phyloP scores from a whole-genome alignment of 1,140 invertebrate species.

The Euglossa dilemma region DNA sequence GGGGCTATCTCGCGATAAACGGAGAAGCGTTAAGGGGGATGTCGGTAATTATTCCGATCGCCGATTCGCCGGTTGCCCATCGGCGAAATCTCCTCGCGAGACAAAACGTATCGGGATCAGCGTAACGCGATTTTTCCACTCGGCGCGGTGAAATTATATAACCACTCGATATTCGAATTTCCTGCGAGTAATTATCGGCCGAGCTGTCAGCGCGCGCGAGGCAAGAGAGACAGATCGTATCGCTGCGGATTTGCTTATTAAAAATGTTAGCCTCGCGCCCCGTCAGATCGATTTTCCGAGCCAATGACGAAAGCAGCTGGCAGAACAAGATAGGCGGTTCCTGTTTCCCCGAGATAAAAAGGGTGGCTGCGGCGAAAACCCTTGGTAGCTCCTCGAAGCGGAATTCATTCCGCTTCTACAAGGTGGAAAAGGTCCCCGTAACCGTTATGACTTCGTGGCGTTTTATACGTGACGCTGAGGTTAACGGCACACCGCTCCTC shows the following conservation, averaged over 20 bases:
- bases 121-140: not conserved
- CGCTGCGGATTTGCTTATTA: constrained; percentile 13
- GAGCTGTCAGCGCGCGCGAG: too few relatives aligned
- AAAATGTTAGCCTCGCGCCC: constrained; percentile 3
- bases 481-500: constrained; percentile 45
- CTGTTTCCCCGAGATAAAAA: constrained; percentile 40
- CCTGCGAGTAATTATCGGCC: not conserved
- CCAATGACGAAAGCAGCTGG: constrained; percentile 37
- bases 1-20: not conserved
- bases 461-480: constrained; percentile 48
- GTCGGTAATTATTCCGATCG: not conserved
- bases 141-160: too few relatives aligned
- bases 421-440: constrained; percentile 41
- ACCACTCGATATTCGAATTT: not conserved
- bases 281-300: constrained; percentile 40
- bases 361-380: constrained; percentile 1
- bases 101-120: not conserved
- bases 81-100: not conserved
- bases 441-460: constrained; percentile 54
- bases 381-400: constrained; percentile 35
- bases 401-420: constrained; percentile 40
- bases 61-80: not conserved
- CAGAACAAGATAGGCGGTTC: constrained; percentile 52
- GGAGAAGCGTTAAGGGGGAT: not conserved
- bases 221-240: not conserved